Base-by-base conservation (phyloP, 2,113 vertebrate species). In the Perccottus glenii region DNA sequence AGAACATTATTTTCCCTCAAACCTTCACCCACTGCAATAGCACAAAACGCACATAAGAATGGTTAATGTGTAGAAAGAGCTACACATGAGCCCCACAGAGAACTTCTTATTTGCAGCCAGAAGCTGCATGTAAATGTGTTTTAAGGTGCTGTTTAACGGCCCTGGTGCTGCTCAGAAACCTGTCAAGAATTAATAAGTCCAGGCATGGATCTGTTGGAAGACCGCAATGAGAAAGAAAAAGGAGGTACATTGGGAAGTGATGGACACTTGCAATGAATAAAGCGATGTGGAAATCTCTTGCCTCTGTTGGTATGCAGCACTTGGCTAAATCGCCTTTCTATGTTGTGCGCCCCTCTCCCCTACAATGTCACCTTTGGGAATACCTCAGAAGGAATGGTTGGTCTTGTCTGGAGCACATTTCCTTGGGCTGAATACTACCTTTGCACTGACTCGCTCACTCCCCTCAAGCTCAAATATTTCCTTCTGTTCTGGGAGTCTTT, bases 71-170 rank as follows among this genome's bases (percentile, higher is more conserved):
- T 55, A 11, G 33, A 55, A 55, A 55, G 2, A 36, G 33, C 51
- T 12, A 45, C 27, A 52, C 27, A 65, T 45, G 0, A 35, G 38
- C n/a, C 49, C 38, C 32, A 11, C 8, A 36, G 42, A 46, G 15
- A 50, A 9, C 14, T 0, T 49, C 2, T 42, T 69, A 16, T 15
- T 64, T 3, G 49, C 48, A 42, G 19, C 33, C 5, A 65, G 63
- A 16, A 40, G 9, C 35, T 71, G 67, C 72, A 82, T 75, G 73
- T 76, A 70, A 77, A 81, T 65, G 76, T 53, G 11, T 16, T 52
- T 4, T 43, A 40, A 80, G 70, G 64, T 68, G 62, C 19, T 1
- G 42, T 82, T 60, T 56, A 49, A 57, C 15, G 63, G 73, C 62
- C 50, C 44, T 62, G 16, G 40, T 15, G 66, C 46, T 61, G 64